These are phyloP conservation scores for Tupiocoris notatus DNA, from an alignment of 2,888 invertebrate genomes.

Conservation along the genomic window DNA sequence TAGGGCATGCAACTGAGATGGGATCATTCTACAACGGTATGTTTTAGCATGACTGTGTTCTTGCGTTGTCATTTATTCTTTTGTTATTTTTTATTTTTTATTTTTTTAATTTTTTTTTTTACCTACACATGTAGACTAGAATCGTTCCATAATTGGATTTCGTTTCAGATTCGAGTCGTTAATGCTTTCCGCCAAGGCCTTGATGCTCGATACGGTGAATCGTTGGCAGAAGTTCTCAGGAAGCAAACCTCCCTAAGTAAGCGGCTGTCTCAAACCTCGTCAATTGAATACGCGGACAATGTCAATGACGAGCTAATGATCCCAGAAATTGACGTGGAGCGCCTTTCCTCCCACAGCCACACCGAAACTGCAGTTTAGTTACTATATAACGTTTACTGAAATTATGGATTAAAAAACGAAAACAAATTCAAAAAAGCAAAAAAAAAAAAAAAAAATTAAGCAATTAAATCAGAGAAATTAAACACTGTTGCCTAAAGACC, in stretches of 20 bases:
- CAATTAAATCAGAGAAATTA: not conserved
- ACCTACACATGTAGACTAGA: slow-evolving; percentile 19
- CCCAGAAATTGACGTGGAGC: slow-evolving; percentile 89
- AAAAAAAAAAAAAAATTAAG: not conserved
- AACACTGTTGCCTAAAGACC: slow-evolving; percentile 47
- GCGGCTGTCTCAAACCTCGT: slow-evolving; percentile 87
- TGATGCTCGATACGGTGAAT: slow-evolving; percentile 88
- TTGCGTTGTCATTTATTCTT: not conserved
- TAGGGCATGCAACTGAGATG: slow-evolving; percentile 46
- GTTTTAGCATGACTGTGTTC: slow-evolving; percentile 46
- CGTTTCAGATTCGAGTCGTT: slow-evolving; percentile 97
- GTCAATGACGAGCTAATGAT: slow-evolving; percentile 84
- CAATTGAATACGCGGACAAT: slow-evolving; percentile 88
- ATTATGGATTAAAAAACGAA: not conserved
- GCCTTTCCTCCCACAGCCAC: slow-evolving; percentile 88
- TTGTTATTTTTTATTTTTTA: not conserved
- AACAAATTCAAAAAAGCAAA: not conserved
- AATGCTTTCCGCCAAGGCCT: slow-evolving; percentile 99
- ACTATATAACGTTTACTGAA: slow-evolving; percentile 33
- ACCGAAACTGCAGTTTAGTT: slow-evolving; percentile 88
- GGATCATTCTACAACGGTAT: slow-evolving; percentile 44
- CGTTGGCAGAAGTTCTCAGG: slow-evolving; percentile 88
- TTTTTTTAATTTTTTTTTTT: slow-evolving; percentile 31
- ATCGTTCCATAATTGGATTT: slow-evolving; percentile 49
- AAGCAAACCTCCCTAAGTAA: slow-evolving; percentile 91